Evolutionary conservation across 2,113 vertebrate genomes (phyloP), one percentile per base, ranked within the genome.

Genomic region (Sarotherodon lohbergeri): DNA sequence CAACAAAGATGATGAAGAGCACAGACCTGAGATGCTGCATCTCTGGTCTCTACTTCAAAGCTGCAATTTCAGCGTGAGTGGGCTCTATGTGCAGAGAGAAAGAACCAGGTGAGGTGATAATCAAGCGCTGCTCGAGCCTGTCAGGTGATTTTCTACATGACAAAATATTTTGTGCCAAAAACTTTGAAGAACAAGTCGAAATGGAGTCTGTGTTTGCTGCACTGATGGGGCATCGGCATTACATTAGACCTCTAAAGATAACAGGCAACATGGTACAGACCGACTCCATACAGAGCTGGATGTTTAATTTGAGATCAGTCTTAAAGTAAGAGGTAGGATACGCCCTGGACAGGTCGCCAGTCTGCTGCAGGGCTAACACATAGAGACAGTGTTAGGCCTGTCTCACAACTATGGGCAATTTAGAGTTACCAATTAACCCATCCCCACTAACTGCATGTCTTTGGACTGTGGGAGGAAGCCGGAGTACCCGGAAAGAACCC

Each of bases 401-500:
- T 61, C 27, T 34, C 57, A 34, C 27, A 4, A 17, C 29, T 19
- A 61, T 10, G 29, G 29, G 29, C 3, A 10, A 6, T 36, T 63
- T 63, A 2, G 9, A 66, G 32, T 12, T 66, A 39, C 10, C 61
- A n/a, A n/a, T 66, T 0, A n/a, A 66, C 17, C 61, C 32, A 66
- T 36, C 61, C 2, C 1, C 61, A 4, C 61, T 39, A 66, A n/a
- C 61, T 0, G 32, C 61, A 39, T n/a, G 34, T 19, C 6, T 36
- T n/a, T 39, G 61, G 19, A 66, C 17, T n/a, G 34, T 66, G 61
- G 10, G 61, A 66, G 34, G 34, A 13, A 39, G 61, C 61, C 4
- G 1, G 61, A 66, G 61, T 66, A 39, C 32, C 34, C 0, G 0
- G n/a, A 0, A 17, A 66, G 32, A 1, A 1, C 10, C 17, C 17